Conservation (phyloP, 2,113 vertebrate genomes). For the Benitochromis conjunctus region DNA sequence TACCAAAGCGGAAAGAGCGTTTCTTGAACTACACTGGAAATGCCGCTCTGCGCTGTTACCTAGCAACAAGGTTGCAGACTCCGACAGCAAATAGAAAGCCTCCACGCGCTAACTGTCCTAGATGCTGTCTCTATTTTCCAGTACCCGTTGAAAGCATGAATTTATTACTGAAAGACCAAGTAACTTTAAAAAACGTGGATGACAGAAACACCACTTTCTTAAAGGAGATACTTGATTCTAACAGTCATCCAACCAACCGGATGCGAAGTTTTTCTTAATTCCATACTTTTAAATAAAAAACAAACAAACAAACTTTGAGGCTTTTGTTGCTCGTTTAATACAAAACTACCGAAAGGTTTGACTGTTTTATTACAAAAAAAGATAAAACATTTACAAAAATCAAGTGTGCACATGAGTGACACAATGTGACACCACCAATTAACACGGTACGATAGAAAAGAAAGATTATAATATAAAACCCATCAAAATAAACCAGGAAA, state of each 20-base stretch:
- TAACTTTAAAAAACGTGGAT: background rate
- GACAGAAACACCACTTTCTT: background rate
- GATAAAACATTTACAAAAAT: no score
- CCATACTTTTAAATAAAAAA: no score
- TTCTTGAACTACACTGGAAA: conserved; percentile 43
- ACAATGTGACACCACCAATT: no score
- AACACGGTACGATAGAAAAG: no score
- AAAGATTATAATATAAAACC: no score
- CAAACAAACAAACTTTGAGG: no score
- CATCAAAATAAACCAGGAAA: no score
- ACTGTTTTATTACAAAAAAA: no score
- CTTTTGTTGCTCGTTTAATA: no score
- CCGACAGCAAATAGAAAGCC: conserved; percentile 55
- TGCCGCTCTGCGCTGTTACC: background rate
- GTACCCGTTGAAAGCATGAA: background rate
- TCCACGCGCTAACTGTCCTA: conserved; percentile 48
- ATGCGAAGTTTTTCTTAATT: background rate
- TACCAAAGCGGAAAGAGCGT: fast-evolving
- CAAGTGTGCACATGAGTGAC: no score
- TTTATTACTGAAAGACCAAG: background rate
- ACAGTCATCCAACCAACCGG: background rate
- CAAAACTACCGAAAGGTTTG: no score
- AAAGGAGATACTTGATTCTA: background rate
- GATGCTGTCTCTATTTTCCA: background rate
- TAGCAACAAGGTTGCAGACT: conserved; percentile 29